Evolutionary conservation across 1,140 invertebrate species (phyloP), one percentile per base, ranked within the genome.

Genomic region (Reticulitermes speratus): DNA sequence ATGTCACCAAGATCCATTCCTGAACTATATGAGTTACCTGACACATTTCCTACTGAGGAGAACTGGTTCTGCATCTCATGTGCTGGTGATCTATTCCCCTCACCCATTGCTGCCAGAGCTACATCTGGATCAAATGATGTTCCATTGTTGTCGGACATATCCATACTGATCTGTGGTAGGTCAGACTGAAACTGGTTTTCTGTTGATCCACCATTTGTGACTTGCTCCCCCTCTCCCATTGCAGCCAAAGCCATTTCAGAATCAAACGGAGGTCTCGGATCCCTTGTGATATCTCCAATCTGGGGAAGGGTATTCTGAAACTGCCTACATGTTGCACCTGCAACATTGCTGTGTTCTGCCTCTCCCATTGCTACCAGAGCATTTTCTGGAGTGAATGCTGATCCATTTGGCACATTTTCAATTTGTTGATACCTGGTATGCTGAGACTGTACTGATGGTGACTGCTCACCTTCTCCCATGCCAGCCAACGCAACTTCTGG

Each of bases 341-440:
- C 81, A 32, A 32, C 81, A 45, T 44, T 19, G 25, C 44, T 25
- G 0, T 23, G 44, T 30, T 84, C 83, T 2, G 83, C 86, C 44
- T 86, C 86, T 44, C 86, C 55, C 86, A 86, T 86, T 44, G 83
- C 86, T 14, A 44, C 86, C 21, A 86, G 86, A 45, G 86, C 82
- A 32, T 84, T 55, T 86, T 86, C 86, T 44, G 86, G 86, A 52
- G 25, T 69, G 84, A 85, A 85, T 44, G 38, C n/a, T 8, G 82
- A 83, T n/a, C 65, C n/a, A 30, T 30, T 75, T n/a, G 65, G 65
- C 65, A 75, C 65, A 75, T 30, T 14, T 30, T 75, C 65, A 25
- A 75, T 75, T 11, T 75, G 9, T 14, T 75, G 65, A 30, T n/a
- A 75, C 65, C 14, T 8, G n/a, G 65, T 14, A 75, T 30, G 65